Evolutionary conservation across 2,797 vertebrate genomes (phyloP).

Genomic region (Loriculus beryllinus): DNA sequence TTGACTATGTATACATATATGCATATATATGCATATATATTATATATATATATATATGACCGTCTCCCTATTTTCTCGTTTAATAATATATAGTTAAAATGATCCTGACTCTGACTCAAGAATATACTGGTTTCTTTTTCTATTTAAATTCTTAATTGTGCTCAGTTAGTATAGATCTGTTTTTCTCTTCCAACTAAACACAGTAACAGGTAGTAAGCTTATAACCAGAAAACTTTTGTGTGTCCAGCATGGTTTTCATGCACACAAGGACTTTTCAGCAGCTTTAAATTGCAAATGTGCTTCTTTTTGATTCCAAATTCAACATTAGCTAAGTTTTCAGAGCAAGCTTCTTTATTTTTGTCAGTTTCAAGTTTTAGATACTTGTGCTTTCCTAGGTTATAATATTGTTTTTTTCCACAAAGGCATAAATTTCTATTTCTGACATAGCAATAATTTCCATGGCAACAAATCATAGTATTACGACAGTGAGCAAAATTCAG

Average conservation of each 20-base stretch:
- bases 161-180: neutral
- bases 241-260: neutral
- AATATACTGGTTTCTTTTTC: neutral
- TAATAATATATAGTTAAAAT: neutral
- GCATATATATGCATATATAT: no score
- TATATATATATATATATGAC: neutral
- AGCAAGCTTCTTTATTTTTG: neutral
- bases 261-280: neutral
- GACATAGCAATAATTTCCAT: constrained; percentile 34
- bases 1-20: neutral
- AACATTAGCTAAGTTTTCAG: neutral
- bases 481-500: neutral
- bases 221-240: neutral
- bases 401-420: neutral
- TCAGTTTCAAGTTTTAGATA: neutral
- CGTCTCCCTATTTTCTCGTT: neutral
- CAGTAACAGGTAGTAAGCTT: neutral
- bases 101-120: neutral
- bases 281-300: neutral
- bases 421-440: neutral
- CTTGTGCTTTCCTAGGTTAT: neutral
- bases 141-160: neutral
- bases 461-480: constrained; percentile 10
- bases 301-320: neutral
- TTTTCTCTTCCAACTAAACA: neutral